Evolutionary conservation across 2,113 vertebrate species (phyloP).

Genomic region (Hiodon tergisus): DNA sequence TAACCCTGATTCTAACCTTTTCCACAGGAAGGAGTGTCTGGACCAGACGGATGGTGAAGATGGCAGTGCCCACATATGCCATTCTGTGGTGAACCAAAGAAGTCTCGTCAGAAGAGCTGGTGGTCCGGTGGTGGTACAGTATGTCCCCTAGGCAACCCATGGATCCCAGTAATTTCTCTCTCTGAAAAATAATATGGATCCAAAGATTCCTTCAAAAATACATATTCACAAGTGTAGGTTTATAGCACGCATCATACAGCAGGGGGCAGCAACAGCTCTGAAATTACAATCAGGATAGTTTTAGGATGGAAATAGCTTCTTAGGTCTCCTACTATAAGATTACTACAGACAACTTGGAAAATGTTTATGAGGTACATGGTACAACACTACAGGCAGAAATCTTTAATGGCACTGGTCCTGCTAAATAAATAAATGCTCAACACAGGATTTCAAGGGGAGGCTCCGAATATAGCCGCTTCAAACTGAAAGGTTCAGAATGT

Average conservation of each 20-base stretch:
- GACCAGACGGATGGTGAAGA: conserved; percentile 76
- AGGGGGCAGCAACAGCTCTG: conserved; percentile 68
- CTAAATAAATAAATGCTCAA: too few species aligned
- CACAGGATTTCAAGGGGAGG: too few species aligned
- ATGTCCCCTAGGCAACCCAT: conserved; percentile 77
- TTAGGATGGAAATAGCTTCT: conserved; percentile 57
- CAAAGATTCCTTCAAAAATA: background rate
- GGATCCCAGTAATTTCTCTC: conserved; percentile 68
- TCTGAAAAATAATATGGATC: conserved; percentile 58
- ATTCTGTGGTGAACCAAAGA: conserved; percentile 73
- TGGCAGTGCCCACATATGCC: conserved; percentile 72
- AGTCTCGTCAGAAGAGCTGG: conserved; percentile 55
- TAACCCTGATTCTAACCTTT: conserved; percentile 68
- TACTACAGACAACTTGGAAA: conserved; percentile 58
- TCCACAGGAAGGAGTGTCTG: conserved; percentile 85
- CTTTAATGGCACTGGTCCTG: background rate
- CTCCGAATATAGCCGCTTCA: too few species aligned
- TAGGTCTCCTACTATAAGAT: conserved; percentile 46
- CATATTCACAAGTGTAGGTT: background rate
- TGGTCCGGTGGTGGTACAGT: conserved; percentile 65
- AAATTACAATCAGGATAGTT: conserved; percentile 47
- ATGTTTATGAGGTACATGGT: conserved; percentile 56
- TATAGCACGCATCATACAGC: conserved; percentile 43
- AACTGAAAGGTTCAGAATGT: too few species aligned
- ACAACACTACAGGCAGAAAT: conserved; percentile 44